These are phyloP conservation scores for Nomada hirtipes DNA, from an alignment of 2,888 invertebrate genomes.

Conservation along the genomic window DNA sequence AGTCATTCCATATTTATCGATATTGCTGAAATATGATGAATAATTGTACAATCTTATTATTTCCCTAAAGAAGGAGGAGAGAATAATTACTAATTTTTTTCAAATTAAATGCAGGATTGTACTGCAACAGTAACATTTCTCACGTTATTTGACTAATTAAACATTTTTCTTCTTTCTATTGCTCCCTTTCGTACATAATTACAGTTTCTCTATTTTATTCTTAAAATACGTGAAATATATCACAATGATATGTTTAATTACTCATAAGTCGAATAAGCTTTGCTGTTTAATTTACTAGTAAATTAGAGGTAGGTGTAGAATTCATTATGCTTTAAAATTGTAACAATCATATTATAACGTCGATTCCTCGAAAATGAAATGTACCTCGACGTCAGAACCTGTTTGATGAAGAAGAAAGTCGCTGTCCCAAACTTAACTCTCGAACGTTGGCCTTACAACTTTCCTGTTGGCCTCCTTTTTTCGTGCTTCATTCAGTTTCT, in stretches of 20 bases:
- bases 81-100: no score
- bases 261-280: neutral
- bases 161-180: no score
- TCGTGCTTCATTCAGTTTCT: constrained; percentile 41
- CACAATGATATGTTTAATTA: neutral
- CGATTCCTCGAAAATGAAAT: constrained; percentile 51
- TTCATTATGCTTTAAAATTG: neutral
- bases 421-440: constrained; percentile 62
- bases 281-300: no score
- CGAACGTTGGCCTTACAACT: constrained; percentile 57
- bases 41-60: no score
- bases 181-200: neutral
- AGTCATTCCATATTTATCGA: no score
- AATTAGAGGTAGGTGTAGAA: neutral
- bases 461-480: constrained; percentile 66
- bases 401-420: constrained; percentile 69
- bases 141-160: no score
- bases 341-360: constrained; percentile 12
- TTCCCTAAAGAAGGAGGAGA: no score
- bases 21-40: no score
- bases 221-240: neutral
- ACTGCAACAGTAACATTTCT: no score
- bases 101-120: no score
- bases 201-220: constrained; percentile 9
- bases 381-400: constrained; percentile 56